Evolutionary conservation across 2,797 vertebrate genomes (phyloP), one percentile per base, ranked within the genome.

Genomic region (Helostoma temminkii): DNA sequence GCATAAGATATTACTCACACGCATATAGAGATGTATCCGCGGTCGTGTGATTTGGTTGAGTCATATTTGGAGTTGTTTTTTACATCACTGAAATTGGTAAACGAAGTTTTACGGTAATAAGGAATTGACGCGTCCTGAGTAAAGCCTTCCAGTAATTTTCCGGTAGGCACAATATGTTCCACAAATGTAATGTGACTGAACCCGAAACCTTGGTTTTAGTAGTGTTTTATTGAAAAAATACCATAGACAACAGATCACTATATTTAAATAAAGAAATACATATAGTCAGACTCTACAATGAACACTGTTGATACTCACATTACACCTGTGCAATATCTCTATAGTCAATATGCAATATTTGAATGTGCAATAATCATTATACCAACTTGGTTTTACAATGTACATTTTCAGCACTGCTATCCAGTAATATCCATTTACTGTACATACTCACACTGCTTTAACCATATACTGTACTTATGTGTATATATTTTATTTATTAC

Each of bases 101-200:
- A 32, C 34, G 18, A 6, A 3, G 5, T 4, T 58, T 87, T 84
- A 88, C 81, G 78, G 83, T 84, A 88, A 75, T 65, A 39, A 10
- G 1, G 42, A 21, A 59, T 12, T 19, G n/a, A 21, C 47, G 64
- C 81, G 66, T 83, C 73, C 71, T 74, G 37, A 45, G 6, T 8
- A 12, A 37, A 56, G 59, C 7, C 16, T 57, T 3, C 56, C 50
- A 50, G 83, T 82, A 75, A 79, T 84, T 84, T 86, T 81, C 78
- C 83, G 30, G 24, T 5, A 41, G 41, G 12, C 34, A 54, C 0
- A 42, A 42, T 19, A 19, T 68, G 43, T 64, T 71, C 53, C 71
- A 70, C 18, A 12, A 0, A 9, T 2, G 1, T 15, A 22, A 26
- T 6, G 6, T n/a, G n/a, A 5, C 12, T 9, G 19, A 36, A 6